Base-by-base conservation (phyloP, 2,113 vertebrate genomes). In the Phocoena phocoena region DNA sequence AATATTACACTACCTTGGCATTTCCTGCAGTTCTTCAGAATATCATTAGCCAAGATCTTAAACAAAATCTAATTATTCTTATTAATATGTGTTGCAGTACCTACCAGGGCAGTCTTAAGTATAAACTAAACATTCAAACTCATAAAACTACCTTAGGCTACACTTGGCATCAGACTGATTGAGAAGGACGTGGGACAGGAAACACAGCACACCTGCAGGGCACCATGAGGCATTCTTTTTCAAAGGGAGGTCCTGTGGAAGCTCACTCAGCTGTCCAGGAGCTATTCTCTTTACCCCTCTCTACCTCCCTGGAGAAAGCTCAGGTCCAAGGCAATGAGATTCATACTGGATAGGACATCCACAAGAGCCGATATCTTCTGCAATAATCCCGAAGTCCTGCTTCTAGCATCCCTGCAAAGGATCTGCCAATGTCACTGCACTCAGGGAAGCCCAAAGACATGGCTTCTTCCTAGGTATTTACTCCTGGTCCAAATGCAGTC, bases 1-100 rank as follows among this genome's bases (percentile, higher is more conserved):
- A 77, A 67, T 38, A 74, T 14, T 47, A 88, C 36, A 74, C 15
- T 50, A 86, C 28, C 20, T 4, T 74, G 63, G 13, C 13, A 23
- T 79, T 62, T 93, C 87, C 77, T 71, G n/a, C 55, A 71, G 28
- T 12, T 93, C 60, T 76, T 86, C 71, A 71, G 90, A 92, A 81
- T 12, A 67, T 60, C 33, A 60, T 58, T 71, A 82, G 33, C 62
- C 74, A 71, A 50, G 26, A 90, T 23, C 36, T 71, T 53, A 41
- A 92, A 87, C 31, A 88, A 97, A 96, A 90, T 47, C 14, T 8
- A 44, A 62, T 77, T 58, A 80, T 82, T 58, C 44, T 55, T 26
- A 26, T 65, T 55, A 50, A 53, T 41, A n/a, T 55, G 26, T 44
- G 31, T 74, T 93, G 17, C 47, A 8, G 7, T 58, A 63, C 4